Conservation (phyloP, 2,113 vertebrate species). For the Amphiprion percula region DNA sequence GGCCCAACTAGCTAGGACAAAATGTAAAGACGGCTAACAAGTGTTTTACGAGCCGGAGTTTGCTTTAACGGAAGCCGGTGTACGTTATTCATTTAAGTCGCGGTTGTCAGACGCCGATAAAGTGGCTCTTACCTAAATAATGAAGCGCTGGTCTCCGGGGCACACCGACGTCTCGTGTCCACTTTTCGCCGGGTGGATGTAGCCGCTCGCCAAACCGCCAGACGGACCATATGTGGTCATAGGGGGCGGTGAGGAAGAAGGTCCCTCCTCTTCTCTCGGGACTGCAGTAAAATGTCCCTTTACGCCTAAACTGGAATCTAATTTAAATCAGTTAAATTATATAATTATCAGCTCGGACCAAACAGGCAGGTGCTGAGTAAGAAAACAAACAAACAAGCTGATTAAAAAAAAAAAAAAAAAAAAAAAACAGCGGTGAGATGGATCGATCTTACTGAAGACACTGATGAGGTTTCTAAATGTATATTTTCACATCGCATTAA, state of each 20-base stretch:
- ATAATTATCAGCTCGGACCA: too few relatives aligned
- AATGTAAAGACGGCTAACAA: not conserved
- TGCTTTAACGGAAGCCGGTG: accelerated
- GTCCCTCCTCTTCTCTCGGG: conserved; percentile 34
- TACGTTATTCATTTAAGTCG: accelerated
- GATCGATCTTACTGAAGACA: too few relatives aligned
- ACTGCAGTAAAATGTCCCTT: conserved; percentile 52
- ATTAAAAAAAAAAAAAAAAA: too few relatives aligned
- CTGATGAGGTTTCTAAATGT: too few relatives aligned
- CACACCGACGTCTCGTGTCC: conserved; percentile 75
- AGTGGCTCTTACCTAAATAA: conserved; percentile 52
- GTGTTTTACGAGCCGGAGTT: accelerated
- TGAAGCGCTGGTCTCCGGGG: conserved; percentile 31
- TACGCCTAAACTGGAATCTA: not conserved
- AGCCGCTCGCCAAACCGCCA: conserved; percentile 55
- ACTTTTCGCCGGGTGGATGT: conserved; percentile 81
- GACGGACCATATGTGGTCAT: conserved; percentile 76
- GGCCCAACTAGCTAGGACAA: conserved; percentile 45
- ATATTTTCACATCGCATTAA: too few relatives aligned
- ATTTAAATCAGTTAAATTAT: not conserved
- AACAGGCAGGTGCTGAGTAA: not conserved
- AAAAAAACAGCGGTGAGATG: too few relatives aligned
- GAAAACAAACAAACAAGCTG: not conserved
- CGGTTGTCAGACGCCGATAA: not conserved
- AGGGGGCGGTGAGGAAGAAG: conserved; percentile 26